Conservation (phyloP, 2,797 vertebrate species). For the Dipus sagitta region DNA sequence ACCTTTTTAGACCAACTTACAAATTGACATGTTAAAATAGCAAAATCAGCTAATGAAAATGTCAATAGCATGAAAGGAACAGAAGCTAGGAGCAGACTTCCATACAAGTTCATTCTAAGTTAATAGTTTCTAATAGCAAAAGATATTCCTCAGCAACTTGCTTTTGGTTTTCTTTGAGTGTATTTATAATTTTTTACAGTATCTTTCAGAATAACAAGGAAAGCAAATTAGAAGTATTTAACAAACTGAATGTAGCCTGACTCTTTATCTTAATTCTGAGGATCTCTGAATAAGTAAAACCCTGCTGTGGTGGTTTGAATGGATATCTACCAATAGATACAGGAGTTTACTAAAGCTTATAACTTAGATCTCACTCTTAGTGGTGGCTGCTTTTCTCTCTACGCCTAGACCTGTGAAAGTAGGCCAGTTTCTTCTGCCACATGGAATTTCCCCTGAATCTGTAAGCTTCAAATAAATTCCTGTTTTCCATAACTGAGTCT, state of each 20-base stretch:
- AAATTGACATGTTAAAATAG: conserved; percentile 20
- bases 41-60: conserved; percentile 22
- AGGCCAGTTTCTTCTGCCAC: too few species aligned
- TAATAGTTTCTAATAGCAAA: background rate
- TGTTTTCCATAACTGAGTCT: too few species aligned
- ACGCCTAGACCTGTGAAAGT: too few species aligned
- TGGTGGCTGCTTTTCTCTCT: too few species aligned
- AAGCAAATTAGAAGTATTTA: conserved; percentile 4
- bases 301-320: background rate
- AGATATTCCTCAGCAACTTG: background rate
- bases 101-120: background rate
- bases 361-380: too few species aligned
- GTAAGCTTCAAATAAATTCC: too few species aligned
- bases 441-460: too few species aligned
- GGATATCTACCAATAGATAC: too few species aligned
- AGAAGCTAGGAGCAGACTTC: background rate
- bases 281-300: conserved; percentile 21
- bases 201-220: conserved; percentile 40
- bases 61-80: background rate
- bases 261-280: background rate
- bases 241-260: background rate
- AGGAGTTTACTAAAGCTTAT: too few species aligned
- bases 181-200: background rate
- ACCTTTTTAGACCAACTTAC: background rate
- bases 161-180: background rate